Conservation (phyloP, 2,797 vertebrate genomes). For the Telmatherina bonti region DNA sequence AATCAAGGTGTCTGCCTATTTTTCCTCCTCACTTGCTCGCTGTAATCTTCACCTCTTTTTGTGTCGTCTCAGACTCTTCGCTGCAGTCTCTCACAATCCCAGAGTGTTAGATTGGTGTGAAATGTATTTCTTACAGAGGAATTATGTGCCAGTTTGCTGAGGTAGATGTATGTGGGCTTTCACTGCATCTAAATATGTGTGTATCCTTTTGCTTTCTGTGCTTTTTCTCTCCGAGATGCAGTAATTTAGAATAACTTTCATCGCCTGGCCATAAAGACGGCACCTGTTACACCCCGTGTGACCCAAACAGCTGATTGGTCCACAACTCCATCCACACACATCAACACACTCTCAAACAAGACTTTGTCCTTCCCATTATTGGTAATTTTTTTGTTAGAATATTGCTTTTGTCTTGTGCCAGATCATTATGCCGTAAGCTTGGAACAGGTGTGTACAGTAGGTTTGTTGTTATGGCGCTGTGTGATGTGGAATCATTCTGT, state of each 20-base stretch:
- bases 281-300: constrained; percentile 31
- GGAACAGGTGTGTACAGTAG: neutral
- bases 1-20: constrained; percentile 23
- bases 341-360: constrained; percentile 5
- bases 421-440: neutral
- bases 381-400: neutral
- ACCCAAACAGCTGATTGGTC: constrained; percentile 44
- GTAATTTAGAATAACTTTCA: constrained; percentile 56
- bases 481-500: constrained; percentile 18
- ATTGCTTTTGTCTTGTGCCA: constrained; percentile 13
- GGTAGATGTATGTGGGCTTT: neutral
- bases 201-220: constrained; percentile 11
- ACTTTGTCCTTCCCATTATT: constrained; percentile 5
- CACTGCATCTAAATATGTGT: neutral
- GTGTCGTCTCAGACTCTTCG: neutral
- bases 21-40: constrained; percentile 4
- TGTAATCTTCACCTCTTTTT: constrained; percentile 1
- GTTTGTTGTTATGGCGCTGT: constrained; percentile 24
- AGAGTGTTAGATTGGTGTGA: constrained; percentile 75
- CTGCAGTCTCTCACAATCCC: constrained; percentile 56
- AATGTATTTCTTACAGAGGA: constrained; percentile 42
- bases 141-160: constrained; percentile 4
- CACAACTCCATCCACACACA: constrained; percentile 2
- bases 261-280: constrained; percentile 61
- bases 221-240: constrained; percentile 23